A percentile compares a stretch with the other conserved stretches of the same genome.
These are phyloP conservation scores for Brachystomella parvula DNA, from an alignment of 1,140 invertebrate genomes.

Conservation along the genomic window DNA sequence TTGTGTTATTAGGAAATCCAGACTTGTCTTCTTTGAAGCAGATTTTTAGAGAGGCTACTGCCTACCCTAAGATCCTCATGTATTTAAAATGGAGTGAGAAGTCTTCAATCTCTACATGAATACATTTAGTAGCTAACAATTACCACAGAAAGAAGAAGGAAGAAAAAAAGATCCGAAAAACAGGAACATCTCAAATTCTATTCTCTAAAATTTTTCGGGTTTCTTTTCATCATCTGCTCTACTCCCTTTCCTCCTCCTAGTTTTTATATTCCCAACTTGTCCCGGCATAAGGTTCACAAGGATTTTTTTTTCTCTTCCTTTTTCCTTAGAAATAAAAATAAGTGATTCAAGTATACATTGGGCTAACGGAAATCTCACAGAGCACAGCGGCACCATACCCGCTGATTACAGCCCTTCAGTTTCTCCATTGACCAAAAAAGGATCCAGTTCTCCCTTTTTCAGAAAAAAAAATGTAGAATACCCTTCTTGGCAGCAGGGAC, in stretches of 20 bases:
- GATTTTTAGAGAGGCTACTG: too few relatives aligned
- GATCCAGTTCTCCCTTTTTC: neutral
- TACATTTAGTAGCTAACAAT: too few relatives aligned
- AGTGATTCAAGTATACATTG: neutral
- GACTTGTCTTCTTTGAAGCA: too few relatives aligned
- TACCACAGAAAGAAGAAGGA: neutral
- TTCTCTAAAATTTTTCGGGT: neutral
- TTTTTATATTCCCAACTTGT: constrained; percentile 1
- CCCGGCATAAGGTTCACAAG: neutral
- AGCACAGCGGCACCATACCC: neutral
- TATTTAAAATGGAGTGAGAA: too few relatives aligned
- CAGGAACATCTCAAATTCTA: constrained; percentile 3
- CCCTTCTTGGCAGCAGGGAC: neutral
- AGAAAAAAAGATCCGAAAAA: neutral
- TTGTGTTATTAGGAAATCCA: too few relatives aligned
- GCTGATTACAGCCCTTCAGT: constrained; percentile 6
- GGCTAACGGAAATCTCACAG: constrained; percentile 4
- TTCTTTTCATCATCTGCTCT: neutral
- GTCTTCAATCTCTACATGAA: too few relatives aligned
- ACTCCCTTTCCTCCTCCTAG: neutral
- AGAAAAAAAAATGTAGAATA: too few relatives aligned
- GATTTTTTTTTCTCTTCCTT: neutral
- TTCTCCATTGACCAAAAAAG: neutral
- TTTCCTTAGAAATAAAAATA: neutral
- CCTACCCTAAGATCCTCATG: too few relatives aligned